Conservation (phyloP, 1,140 invertebrate genomes). For the Heliconius nattereri region DNA sequence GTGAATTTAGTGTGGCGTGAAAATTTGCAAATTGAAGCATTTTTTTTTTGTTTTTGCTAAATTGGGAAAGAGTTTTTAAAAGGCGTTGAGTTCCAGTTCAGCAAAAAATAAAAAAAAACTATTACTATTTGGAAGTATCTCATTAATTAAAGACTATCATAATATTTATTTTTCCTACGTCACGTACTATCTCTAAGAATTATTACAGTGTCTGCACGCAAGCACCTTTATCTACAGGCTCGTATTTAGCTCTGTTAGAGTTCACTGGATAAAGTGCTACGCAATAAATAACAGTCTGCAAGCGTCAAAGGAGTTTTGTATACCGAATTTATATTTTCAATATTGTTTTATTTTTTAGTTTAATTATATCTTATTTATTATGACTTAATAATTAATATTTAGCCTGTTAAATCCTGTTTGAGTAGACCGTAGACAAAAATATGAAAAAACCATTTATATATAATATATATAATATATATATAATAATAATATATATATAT, state of each 20-base stretch:
- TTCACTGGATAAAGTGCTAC: background rate
- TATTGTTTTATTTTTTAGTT: background rate
- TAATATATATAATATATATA: too few relatives aligned
- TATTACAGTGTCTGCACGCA: background rate
- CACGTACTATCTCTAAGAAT: background rate
- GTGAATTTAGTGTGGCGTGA: background rate
- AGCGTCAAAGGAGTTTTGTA: background rate
- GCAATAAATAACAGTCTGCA: background rate
- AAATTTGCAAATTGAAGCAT: background rate
- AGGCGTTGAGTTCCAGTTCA: background rate
- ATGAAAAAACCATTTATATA: too few relatives aligned
- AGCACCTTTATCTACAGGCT: conserved; percentile 5
- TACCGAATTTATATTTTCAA: background rate
- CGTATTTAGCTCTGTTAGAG: background rate
- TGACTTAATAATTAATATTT: too few relatives aligned
- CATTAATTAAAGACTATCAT: background rate
- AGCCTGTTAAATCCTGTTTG: too few relatives aligned
- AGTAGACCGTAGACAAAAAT: too few relatives aligned
- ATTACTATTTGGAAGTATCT: background rate
- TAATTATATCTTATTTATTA: background rate
- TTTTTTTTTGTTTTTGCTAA: background rate
- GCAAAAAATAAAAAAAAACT: background rate
- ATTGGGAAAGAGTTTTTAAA: background rate
- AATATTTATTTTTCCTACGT: background rate
- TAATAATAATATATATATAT: too few relatives aligned